A percentile compares a stretch with the other conserved stretches of the same genome.
Conservation (phyloP, 2,113 vertebrate genomes). For the Rhinolophus sinicus region DNA sequence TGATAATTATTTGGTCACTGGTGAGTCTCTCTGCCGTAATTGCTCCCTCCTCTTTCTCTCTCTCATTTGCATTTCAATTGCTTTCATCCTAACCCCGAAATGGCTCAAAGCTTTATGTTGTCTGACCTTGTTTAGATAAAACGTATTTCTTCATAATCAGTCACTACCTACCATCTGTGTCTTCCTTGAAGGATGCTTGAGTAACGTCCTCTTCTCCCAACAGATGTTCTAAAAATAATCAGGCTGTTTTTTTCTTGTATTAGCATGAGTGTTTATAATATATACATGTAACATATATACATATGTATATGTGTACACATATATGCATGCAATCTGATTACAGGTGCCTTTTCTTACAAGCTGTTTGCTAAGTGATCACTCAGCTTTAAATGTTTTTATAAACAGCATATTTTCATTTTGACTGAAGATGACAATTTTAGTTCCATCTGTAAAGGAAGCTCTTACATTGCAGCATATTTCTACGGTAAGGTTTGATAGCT, state of each 20-base stretch:
- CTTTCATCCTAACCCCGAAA: not conserved
- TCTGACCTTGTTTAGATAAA: not conserved
- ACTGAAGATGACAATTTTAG: not conserved
- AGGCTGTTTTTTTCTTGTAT: not conserved
- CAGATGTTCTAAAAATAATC: constrained; percentile 34
- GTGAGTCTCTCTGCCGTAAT: not conserved
- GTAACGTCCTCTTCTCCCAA: not conserved
- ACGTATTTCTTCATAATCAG: not conserved
- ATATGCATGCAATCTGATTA: not conserved
- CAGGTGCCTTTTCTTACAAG: not conserved
- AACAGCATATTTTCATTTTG: constrained; percentile 44
- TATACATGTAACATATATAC: not conserved
- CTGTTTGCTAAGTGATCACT: constrained; percentile 38
- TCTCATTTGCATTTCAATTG: constrained; percentile 39
- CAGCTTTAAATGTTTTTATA: constrained; percentile 20
- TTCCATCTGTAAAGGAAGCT: constrained; percentile 52
- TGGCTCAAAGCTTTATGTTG: not conserved
- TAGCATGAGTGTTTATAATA: not conserved
- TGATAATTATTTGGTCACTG: not conserved
- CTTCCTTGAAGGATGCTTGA: not conserved
- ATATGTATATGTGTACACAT: not conserved
- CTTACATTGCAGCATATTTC: constrained; percentile 54
- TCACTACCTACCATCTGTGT: not conserved
- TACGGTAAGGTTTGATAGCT: not conserved
- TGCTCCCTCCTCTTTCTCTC: not conserved